Evolutionary conservation across 2,888 invertebrate genomes (phyloP).

Genomic region (Agrotis segetum): DNA sequence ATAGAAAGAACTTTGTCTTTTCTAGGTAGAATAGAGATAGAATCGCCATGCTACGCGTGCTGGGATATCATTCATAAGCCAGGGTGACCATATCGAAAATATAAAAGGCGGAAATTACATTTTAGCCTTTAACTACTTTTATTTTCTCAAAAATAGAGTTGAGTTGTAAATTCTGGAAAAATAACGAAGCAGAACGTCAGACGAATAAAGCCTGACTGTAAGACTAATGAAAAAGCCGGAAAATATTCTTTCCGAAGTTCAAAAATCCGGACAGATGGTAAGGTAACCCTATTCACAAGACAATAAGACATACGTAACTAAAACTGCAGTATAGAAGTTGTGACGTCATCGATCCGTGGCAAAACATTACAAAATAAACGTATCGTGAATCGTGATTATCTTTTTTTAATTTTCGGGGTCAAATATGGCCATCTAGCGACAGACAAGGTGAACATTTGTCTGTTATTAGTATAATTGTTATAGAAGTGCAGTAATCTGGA

Average conservation of each 20-base stretch:
- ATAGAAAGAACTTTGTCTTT: too few species aligned
- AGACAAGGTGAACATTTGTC: constrained; percentile 59
- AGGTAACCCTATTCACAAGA: background rate
- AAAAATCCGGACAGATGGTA: background rate
- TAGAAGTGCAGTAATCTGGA: constrained; percentile 29
- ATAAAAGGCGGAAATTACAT: background rate
- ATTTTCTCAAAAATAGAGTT: too few species aligned
- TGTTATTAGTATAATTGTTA: too few species aligned
- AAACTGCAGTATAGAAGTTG: constrained; percentile 26
- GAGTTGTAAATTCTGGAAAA: too few species aligned
- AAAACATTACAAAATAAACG: constrained; percentile 54
- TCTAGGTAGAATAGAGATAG: too few species aligned
- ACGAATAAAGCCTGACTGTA: too few species aligned
- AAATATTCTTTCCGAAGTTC: too few species aligned
- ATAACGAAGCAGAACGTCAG: too few species aligned
- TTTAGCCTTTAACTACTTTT: too few species aligned
- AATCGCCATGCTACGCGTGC: too few species aligned
- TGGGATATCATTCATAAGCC: constrained; percentile 27
- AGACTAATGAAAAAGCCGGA: too few species aligned
- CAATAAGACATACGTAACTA: background rate
- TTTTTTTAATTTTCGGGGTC: constrained; percentile 61
- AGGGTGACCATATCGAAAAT: background rate
- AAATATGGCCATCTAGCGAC: constrained; percentile 53
- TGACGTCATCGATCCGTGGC: constrained; percentile 56
- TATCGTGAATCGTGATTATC: constrained; percentile 66